phyloP scores from a whole-genome alignment of 2,888 invertebrate species.

The Orthonychiurus folsomi region DNA sequence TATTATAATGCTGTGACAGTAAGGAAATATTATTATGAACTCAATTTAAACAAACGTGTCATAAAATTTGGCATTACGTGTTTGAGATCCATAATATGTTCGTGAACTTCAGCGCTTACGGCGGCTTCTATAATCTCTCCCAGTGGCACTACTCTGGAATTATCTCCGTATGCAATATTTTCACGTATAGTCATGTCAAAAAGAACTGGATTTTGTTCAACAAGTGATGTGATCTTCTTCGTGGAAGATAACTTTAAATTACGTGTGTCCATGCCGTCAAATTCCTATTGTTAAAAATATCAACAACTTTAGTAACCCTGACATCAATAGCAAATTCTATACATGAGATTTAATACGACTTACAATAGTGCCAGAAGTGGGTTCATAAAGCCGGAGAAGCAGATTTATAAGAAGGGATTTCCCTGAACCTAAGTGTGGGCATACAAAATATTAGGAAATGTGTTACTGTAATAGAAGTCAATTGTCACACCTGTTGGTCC shows the following conservation, averaged over 20 bases:
- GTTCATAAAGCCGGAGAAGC: not conserved
- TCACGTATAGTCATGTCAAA: conserved; percentile 19
- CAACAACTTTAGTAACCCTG: not conserved
- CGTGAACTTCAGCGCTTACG: conserved; percentile 19
- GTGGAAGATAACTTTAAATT: too few species aligned
- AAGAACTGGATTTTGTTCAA: conserved; percentile 21
- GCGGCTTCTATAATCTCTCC: conserved; percentile 21
- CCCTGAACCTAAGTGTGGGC: too few species aligned
- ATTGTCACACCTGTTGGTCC: too few species aligned
- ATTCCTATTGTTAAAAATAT: too few species aligned
- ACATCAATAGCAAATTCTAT: conserved; percentile 9
- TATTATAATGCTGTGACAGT: conserved; percentile 18
- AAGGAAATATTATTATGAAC: too few species aligned
- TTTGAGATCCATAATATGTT: conserved; percentile 17
- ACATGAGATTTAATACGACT: not conserved
- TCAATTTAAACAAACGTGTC: not conserved
- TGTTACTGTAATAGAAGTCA: too few species aligned
- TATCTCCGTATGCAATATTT: conserved; percentile 18
- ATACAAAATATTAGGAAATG: too few species aligned
- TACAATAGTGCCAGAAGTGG: not conserved
- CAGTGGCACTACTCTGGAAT: not conserved
- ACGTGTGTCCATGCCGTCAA: too few species aligned
- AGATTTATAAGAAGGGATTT: not conserved
- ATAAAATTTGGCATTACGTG: not conserved
- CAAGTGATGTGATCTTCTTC: conserved; percentile 10